These are phyloP conservation scores for Orthonevra nobilis DNA, from an alignment of 2,888 invertebrate species.

Conservation along the genomic window DNA sequence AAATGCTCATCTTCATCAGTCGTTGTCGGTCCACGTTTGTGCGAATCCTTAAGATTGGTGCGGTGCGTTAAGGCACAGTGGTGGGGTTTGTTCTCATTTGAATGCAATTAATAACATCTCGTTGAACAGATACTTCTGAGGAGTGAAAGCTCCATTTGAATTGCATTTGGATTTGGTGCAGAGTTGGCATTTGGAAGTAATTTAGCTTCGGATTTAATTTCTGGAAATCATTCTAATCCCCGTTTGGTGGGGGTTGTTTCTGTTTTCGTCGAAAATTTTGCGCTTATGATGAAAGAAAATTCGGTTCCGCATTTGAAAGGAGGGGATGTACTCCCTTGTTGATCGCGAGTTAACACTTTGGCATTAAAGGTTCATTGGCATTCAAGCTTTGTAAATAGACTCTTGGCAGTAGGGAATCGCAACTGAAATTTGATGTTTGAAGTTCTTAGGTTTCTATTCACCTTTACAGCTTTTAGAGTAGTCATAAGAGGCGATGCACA, in stretches of 20 bases:
- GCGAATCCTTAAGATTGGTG: slow-evolving; percentile 46
- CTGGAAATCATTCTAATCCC: slow-evolving; percentile 6
- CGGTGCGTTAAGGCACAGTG: no score
- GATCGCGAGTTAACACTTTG: no score
- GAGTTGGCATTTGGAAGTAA: neutral
- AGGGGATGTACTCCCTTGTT: no score
- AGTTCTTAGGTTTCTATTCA: no score
- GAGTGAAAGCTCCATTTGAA: neutral
- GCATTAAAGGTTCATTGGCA: no score
- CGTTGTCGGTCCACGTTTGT: slow-evolving; percentile 13
- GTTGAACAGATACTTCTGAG: slow-evolving; percentile 33
- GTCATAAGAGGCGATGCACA: no score
- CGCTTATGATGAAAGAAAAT: no score
- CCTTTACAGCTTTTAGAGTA: no score
- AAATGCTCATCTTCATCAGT: slow-evolving; percentile 39
- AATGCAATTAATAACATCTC: slow-evolving; percentile 54
- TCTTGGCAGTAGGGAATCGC: no score
- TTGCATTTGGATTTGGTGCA: slow-evolving; percentile 27
- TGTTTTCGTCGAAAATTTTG: neutral
- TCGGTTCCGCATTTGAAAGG: no score
- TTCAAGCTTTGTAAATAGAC: no score
- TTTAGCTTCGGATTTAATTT: neutral
- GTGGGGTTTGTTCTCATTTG: slow-evolving; percentile 41
- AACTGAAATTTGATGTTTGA: no score
- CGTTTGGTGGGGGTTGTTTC: neutral